Percentiles rank a stretch among this genome's conserved stretches.
Conservation (phyloP, 2,113 vertebrate genomes). For the Pteropus alecto region DNA sequence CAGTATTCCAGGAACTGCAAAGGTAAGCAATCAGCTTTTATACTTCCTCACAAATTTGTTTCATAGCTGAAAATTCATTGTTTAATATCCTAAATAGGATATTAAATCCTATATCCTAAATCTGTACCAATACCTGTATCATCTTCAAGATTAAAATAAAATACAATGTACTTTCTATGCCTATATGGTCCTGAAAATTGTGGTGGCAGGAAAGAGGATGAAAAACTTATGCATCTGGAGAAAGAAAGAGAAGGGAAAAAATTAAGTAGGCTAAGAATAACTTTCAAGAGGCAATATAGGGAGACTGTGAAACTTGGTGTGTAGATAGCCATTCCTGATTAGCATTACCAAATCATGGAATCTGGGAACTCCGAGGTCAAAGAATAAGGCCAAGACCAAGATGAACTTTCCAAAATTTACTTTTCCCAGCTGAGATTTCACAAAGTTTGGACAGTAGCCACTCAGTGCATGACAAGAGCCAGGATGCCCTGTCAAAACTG, state of each 20-base stretch:
- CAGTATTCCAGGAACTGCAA: conserved; percentile 77
- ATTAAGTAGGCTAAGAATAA: not conserved
- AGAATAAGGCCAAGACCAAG: not conserved
- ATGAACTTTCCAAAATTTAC: not conserved
- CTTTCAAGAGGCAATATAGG: not conserved
- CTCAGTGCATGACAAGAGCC: not conserved
- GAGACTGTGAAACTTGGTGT: not conserved
- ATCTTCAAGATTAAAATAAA: not conserved
- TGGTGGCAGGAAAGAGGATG: not conserved
- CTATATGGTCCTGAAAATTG: not conserved
- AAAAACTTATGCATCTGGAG: not conserved
- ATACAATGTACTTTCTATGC: not conserved
- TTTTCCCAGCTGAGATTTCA: not conserved
- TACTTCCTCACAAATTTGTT: not conserved
- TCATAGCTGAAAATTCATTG: not conserved
- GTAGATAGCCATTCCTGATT: not conserved
- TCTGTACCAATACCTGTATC: not conserved
- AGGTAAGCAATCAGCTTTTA: conserved; percentile 72
- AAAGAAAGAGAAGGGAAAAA: not conserved
- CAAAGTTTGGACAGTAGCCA: not conserved
- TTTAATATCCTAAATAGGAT: not conserved
- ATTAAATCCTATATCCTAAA: too few species aligned
- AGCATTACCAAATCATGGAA: not conserved
- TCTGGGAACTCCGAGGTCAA: not conserved
- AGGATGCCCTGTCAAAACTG: not conserved